phyloP scores from a whole-genome alignment of 2,888 invertebrate genomes.

The Drosophila ezoana region DNA sequence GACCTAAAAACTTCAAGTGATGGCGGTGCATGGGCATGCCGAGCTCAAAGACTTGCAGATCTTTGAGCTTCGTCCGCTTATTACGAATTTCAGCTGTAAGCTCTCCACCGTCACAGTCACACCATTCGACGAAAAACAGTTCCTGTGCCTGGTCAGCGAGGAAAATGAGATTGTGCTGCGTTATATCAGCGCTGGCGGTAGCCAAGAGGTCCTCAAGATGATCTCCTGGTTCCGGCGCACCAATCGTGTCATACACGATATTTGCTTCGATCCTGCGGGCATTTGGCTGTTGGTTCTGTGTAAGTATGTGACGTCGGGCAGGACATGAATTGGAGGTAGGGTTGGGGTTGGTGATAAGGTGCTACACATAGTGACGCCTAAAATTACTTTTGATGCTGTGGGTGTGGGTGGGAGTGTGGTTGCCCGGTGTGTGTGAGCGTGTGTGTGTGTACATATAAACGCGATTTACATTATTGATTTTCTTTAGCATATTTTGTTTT shows the following conservation, averaged over 20 bases:
- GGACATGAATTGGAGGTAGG: neutral
- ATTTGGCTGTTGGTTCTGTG: slow-evolving; percentile 85
- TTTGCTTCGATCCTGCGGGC: slow-evolving; percentile 94
- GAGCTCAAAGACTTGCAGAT: slow-evolving; percentile 79
- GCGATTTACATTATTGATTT: slow-evolving; percentile 71
- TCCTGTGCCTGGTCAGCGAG: slow-evolving; percentile 83
- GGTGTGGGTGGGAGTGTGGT: slow-evolving; percentile 22
- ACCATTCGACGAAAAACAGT: slow-evolving; percentile 82
- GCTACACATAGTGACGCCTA: slow-evolving; percentile 40
- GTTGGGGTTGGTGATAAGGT: neutral
- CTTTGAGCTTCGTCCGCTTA: slow-evolving; percentile 83
- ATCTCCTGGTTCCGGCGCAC: slow-evolving; percentile 84
- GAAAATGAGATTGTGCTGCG: slow-evolving; percentile 84
- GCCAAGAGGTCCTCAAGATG: slow-evolving; percentile 83
- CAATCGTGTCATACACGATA: slow-evolving; percentile 87
- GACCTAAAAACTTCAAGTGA: slow-evolving; percentile 47
- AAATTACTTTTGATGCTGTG: slow-evolving; percentile 60
- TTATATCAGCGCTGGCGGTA: slow-evolving; percentile 78
- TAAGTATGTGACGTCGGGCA: slow-evolving; percentile 71
- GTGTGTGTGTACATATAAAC: slow-evolving; percentile 30
- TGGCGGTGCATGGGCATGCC: slow-evolving; percentile 64
- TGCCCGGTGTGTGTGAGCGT: neutral
- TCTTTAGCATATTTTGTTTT: slow-evolving; percentile 69
- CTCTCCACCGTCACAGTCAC: slow-evolving; percentile 83
- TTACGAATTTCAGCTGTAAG: slow-evolving; percentile 84